Percentiles rank a stretch among this genome's conserved stretches.
phyloP scores from a whole-genome alignment of 1,140 invertebrate genomes.

The Diachasma alloeum region DNA sequence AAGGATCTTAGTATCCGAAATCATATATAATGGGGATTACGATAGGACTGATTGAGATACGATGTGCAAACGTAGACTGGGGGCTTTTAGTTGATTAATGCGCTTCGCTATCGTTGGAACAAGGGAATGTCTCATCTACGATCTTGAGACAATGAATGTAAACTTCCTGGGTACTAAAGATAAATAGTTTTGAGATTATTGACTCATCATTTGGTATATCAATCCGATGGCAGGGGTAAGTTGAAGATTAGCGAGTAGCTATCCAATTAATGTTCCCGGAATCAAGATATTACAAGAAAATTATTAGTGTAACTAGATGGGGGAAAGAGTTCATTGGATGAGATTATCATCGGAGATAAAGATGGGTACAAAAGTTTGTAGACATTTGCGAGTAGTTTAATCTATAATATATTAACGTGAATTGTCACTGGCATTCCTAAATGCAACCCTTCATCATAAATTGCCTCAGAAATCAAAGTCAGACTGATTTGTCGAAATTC shows the following conservation, averaged over 20 bases:
- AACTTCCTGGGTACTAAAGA: conserved; percentile 21
- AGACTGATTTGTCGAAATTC: no score
- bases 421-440: no score
- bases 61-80: conserved; percentile 50
- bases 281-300: background rate
- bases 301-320: no score
- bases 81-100: conserved; percentile 58
- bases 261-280: background rate
- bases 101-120: conserved; percentile 32
- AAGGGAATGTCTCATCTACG: conserved; percentile 20
- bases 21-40: conserved; percentile 27
- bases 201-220: background rate
- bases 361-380: no score
- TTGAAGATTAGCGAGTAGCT: background rate
- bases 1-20: conserved; percentile 22
- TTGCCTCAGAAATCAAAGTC: no score
- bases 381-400: no score
- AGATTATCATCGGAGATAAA: no score
- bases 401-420: no score
- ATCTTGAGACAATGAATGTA: conserved; percentile 49
- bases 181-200: background rate
- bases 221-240: background rate
- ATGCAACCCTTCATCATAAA: no score
- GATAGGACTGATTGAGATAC: conserved; percentile 41
- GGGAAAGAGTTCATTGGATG: no score